These are phyloP conservation scores for Passer domesticus DNA, from an alignment of 2,113 vertebrate genomes.

Conservation along the genomic window DNA sequence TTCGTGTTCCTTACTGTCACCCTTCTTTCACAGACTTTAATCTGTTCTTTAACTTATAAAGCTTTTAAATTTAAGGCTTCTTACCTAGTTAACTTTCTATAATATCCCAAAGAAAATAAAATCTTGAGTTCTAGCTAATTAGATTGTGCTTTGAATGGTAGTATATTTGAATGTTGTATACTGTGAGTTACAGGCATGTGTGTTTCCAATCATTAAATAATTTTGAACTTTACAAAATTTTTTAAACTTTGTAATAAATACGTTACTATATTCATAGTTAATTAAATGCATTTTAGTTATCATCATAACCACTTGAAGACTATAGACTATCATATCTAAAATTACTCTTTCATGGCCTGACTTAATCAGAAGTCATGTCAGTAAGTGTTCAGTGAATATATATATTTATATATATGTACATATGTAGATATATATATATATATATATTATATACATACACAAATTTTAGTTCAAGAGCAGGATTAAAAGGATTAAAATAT, in stretches of 20 bases:
- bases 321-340: not conserved
- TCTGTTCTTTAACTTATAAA: not conserved
- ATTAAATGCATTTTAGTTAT: not conserved
- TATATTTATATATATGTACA: not conserved
- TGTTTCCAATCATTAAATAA: not conserved
- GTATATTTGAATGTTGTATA: not conserved
- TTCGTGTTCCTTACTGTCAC: not conserved
- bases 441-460: no score
- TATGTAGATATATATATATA: accelerated
- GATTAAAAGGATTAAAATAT: not conserved
- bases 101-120: not conserved
- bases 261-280: not conserved
- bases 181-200: not conserved
- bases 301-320: not conserved
- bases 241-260: not conserved
- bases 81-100: not conserved
- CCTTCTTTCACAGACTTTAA: not conserved
- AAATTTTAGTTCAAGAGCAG: not conserved
- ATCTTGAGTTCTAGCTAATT: not conserved
- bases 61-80: not conserved
- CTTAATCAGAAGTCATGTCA: not conserved
- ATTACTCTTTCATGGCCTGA: not conserved
- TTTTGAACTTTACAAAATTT: not conserved
- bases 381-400: not conserved
- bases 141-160: not conserved